Evolutionary conservation across 2,113 vertebrate genomes (phyloP).

Genomic region (Hippoglossus stenolepis): DNA sequence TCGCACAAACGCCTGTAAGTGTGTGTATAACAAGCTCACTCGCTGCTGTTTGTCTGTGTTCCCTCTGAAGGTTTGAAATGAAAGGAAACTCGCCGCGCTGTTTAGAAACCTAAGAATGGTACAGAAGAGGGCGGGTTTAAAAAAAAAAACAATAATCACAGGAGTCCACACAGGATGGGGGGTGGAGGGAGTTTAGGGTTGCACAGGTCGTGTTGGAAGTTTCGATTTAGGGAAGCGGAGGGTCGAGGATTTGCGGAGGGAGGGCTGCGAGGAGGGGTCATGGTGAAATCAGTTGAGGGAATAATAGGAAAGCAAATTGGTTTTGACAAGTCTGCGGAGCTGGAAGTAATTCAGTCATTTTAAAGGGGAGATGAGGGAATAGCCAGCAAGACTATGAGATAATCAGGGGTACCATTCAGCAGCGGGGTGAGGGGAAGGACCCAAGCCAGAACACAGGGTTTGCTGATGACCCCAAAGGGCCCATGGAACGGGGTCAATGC

Average conservation of each 20-base stretch:
- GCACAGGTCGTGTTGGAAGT: slow-evolving; percentile 79
- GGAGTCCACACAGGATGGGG: slow-evolving; percentile 36
- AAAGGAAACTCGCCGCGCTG: slow-evolving; percentile 26
- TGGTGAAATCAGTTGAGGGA: slow-evolving; percentile 83
- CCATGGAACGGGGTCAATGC: slow-evolving; percentile 12
- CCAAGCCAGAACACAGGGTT: slow-evolving; percentile 58
- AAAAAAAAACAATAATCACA: slow-evolving; percentile 19
- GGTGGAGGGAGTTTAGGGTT: slow-evolving; percentile 64
- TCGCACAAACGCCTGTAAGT: slow-evolving; percentile 12
- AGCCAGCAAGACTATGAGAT: slow-evolving; percentile 85
- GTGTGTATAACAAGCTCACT: slow-evolving; percentile 27
- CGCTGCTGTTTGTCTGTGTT: slow-evolving; percentile 24
- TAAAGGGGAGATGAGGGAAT: slow-evolving; percentile 81
- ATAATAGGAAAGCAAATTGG: slow-evolving; percentile 88
- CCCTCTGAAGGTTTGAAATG: slow-evolving; percentile 34
- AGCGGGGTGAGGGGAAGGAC: slow-evolving; percentile 48
- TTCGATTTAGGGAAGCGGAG: slow-evolving; percentile 74
- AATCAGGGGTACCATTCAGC: slow-evolving; percentile 79
- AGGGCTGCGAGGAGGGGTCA: slow-evolving; percentile 72
- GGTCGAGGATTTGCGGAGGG: slow-evolving; percentile 71
- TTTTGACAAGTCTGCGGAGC: slow-evolving; percentile 87
- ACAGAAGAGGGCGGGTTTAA: not conserved
- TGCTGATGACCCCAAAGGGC: slow-evolving; percentile 51
- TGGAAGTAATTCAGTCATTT: slow-evolving; percentile 87
- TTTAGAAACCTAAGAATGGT: slow-evolving; percentile 16